phyloP scores from a whole-genome alignment of 1,140 invertebrate genomes.

The Theocolax elegans region DNA sequence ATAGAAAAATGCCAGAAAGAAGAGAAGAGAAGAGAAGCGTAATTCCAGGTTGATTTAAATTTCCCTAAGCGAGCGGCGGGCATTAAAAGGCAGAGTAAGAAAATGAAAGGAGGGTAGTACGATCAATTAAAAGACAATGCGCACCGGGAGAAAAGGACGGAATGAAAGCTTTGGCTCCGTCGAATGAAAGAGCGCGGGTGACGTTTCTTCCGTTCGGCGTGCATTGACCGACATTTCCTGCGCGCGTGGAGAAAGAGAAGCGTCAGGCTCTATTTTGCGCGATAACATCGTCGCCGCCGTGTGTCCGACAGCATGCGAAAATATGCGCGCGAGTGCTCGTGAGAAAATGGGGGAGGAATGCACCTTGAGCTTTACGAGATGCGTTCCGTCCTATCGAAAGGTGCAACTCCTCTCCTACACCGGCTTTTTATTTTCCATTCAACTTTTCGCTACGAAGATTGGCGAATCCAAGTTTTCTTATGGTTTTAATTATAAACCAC shows the following conservation, averaged over 20 bases:
- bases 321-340: slow-evolving; percentile 7
- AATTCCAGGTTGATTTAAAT: too few species aligned
- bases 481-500: too few species aligned
- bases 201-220: slow-evolving; percentile 30
- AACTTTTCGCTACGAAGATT: too few species aligned
- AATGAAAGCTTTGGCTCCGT: neutral
- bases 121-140: slow-evolving; percentile 26
- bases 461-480: too few species aligned
- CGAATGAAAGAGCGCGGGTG: slow-evolving; percentile 16
- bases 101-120: neutral
- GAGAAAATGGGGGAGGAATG: slow-evolving; percentile 26
- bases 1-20: too few species aligned
- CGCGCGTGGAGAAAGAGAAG: neutral
- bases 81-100: neutral
- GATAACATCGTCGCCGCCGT: slow-evolving; percentile 14
- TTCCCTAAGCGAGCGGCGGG: too few species aligned
- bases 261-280: slow-evolving; percentile 29
- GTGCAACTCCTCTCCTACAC: neutral
- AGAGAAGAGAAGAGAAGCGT: too few species aligned
- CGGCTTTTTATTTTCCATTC: neutral
- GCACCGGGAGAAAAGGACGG: slow-evolving; percentile 1
- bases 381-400: slow-evolving; percentile 6
- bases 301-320: neutral
- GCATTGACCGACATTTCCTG: slow-evolving; percentile 40
- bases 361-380: too few species aligned